Evolutionary conservation across 2,797 vertebrate species (phyloP).

Genomic region (Furcifer pardalis): DNA sequence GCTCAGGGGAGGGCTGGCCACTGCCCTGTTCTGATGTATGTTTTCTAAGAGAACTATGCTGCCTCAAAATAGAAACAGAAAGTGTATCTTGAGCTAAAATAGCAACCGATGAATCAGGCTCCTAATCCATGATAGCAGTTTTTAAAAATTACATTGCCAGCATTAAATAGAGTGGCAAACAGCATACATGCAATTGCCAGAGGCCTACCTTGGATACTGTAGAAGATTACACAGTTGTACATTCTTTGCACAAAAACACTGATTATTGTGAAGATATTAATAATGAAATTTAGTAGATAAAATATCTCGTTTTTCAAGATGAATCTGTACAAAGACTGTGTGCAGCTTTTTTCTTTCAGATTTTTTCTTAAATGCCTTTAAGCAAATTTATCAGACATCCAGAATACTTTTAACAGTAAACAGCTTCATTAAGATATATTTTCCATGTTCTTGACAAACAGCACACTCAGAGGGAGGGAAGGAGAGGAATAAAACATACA

Average conservation of each 20-base stretch:
- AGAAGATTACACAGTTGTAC: background rate
- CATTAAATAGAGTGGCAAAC: background rate
- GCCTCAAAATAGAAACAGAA: no score
- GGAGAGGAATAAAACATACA: background rate
- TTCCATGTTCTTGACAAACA: conserved; percentile 32
- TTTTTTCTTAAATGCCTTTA: conserved; percentile 31
- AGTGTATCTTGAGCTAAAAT: background rate
- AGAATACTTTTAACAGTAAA: conserved; percentile 21
- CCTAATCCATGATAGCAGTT: background rate
- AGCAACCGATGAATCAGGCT: background rate
- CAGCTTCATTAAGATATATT: conserved; percentile 38
- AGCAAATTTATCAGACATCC: conserved; percentile 33
- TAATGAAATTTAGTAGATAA: conserved; percentile 25
- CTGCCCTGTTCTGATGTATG: no score
- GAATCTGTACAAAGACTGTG: background rate
- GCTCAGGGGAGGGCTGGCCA: no score
- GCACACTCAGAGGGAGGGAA: background rate
- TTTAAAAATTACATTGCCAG: background rate
- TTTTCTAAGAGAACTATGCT: no score
- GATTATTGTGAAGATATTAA: conserved; percentile 24
- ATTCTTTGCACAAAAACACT: conserved; percentile 21
- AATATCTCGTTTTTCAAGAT: conserved; percentile 21
- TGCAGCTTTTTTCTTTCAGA: background rate
- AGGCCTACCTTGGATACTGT: background rate
- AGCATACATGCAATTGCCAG: background rate